Conservation (phyloP, 1,140 invertebrate species). For the Zaprionus nigranus region DNA sequence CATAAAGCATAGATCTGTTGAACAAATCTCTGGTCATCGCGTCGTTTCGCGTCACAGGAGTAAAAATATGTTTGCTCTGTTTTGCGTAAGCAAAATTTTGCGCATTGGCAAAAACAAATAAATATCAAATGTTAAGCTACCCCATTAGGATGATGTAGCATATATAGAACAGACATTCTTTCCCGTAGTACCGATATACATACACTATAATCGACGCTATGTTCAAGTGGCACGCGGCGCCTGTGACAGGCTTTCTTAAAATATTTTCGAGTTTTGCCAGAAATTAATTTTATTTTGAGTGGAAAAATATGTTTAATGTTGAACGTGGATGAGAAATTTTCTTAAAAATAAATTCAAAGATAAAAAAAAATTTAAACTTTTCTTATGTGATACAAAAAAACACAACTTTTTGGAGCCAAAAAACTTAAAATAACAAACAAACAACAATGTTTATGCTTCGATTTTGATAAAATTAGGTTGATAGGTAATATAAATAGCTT, state of each 20-base stretch:
- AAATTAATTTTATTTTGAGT: background rate
- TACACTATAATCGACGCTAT: slow-evolving; percentile 20
- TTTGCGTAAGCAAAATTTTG: slow-evolving; percentile 71
- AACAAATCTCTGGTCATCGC: slow-evolving; percentile 21
- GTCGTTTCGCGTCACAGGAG: slow-evolving; percentile 58
- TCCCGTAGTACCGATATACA: background rate
- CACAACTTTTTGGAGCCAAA: background rate
- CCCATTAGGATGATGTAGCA: slow-evolving; percentile 52
- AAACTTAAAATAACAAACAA: background rate
- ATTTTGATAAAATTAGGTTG: background rate
- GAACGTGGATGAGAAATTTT: background rate
- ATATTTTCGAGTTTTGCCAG: background rate
- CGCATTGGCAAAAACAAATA: slow-evolving; percentile 70
- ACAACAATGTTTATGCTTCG: background rate
- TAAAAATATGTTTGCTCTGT: slow-evolving; percentile 54
- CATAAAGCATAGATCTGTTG: slow-evolving; percentile 27
- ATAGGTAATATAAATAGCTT: slow-evolving; percentile 1
- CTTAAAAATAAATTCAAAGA: background rate
- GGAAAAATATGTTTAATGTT: background rate
- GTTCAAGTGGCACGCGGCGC: slow-evolving; percentile 32
- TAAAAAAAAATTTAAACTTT: background rate
- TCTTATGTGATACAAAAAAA: too few species aligned
- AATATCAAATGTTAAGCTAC: slow-evolving; percentile 70
- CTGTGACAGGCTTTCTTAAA: slow-evolving; percentile 15
- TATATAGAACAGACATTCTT: slow-evolving; percentile 7